Evolutionary conservation across 2,888 invertebrate species (phyloP).

Genomic region (Megastigmus dorsalis): DNA sequence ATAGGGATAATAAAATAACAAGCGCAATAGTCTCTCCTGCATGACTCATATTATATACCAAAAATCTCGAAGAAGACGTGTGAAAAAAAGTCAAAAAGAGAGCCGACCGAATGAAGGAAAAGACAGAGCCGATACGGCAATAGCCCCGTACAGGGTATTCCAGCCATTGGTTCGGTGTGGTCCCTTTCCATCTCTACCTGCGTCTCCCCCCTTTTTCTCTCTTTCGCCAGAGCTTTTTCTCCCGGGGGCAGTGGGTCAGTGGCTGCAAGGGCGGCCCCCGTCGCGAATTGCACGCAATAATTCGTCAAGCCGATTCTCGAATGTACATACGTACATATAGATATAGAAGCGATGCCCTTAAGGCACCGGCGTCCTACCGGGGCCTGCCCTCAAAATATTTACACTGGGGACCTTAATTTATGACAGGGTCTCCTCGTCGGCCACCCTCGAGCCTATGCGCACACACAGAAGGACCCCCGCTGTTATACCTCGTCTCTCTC

Average conservation of each 20-base stretch:
- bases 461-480: not conserved
- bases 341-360: not conserved
- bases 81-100: too few species aligned
- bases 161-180: too few species aligned
- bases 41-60: too few species aligned
- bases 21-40: too few species aligned
- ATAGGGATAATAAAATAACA: too few species aligned
- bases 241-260: constrained; percentile 47
- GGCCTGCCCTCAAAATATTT: constrained; percentile 40
- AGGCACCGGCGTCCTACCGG: not conserved
- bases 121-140: too few species aligned
- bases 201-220: not conserved
- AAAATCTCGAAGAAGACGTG: too few species aligned
- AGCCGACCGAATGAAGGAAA: too few species aligned
- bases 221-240: not conserved
- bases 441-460: not conserved
- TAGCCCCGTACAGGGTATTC: too few species aligned
- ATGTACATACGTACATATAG: too few species aligned
- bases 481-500: not conserved
- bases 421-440: not conserved
- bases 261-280: not conserved
- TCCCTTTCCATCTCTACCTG: too few species aligned
- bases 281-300: constrained; percentile 43
- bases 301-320: constrained; percentile 25
- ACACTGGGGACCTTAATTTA: constrained; percentile 31